Percentiles rank a stretch among this genome's conserved stretches.
phyloP scores from a whole-genome alignment of 30 jellyfish, hydroid and myxozoan genomes.

The Hydra vulgaris region DNA sequence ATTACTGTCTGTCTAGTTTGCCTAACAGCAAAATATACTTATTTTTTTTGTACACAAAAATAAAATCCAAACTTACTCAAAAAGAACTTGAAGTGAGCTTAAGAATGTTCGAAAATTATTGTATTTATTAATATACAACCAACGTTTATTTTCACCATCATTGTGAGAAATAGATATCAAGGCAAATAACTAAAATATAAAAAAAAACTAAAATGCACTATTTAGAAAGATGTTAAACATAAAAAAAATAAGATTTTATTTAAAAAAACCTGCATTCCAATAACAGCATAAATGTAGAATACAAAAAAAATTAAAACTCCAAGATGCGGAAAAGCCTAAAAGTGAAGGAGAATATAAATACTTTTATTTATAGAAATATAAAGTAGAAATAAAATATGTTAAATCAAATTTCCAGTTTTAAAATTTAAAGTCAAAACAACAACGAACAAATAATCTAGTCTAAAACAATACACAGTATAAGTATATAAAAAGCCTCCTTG shows the following conservation, averaged over 20 bases:
- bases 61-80: neutral
- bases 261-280: slow-evolving; percentile 37
- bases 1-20: too few relatives aligned
- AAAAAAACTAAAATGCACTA: too few relatives aligned
- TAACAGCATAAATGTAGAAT: slow-evolving; percentile 45
- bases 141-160: slow-evolving; percentile 24
- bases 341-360: neutral
- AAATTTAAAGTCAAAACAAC: too few relatives aligned
- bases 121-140: slow-evolving; percentile 35
- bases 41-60: too few relatives aligned
- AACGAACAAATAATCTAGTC: too few relatives aligned
- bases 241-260: neutral
- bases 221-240: neutral
- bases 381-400: too few relatives aligned
- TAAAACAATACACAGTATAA: too few relatives aligned
- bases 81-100: slow-evolving; percentile 36
- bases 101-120: slow-evolving; percentile 40
- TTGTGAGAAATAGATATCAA: slow-evolving; percentile 15
- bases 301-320: slow-evolving; percentile 54
- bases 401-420: too few relatives aligned
- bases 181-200: slow-evolving; percentile 16
- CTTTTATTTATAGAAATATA: too few relatives aligned
- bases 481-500: too few relatives aligned
- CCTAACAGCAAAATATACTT: neutral
- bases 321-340: slow-evolving; percentile 58